Base-by-base conservation (phyloP, 2,888 invertebrate genomes). In the Drosophila paucipuncta region DNA sequence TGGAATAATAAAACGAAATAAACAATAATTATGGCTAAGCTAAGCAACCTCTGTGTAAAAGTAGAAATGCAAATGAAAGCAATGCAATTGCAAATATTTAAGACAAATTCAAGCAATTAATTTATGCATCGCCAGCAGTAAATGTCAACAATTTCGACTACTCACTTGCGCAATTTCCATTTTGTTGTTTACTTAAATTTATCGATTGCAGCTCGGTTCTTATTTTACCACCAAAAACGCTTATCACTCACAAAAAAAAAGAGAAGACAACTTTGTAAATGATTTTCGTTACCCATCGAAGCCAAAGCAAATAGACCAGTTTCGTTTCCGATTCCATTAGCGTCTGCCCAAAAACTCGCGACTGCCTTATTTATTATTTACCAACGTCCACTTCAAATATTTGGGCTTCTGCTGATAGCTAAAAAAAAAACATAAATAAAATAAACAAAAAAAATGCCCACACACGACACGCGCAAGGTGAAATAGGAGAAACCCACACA, bases 71-170 rank as follows among this genome's bases (percentile, higher is more conserved):
- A 58, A 78, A 72, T 70, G 62, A 75, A 82, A 76, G 72, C 83
- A 62, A 53, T 37, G 53, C 80, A 65, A 73, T 57, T 80, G 68
- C 65, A 80, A 76, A 73, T 67, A 74, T 63, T 47, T 41, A 69
- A 60, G 30, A 68, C 31, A 47, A 60, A 64, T 50, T 50, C 16
- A 67, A 47, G 35, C 52, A 73, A 50, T 39, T 31, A 1, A 47
- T 49, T 49, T 52, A 58, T 79, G 82, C 79, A 37, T 49, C 16
- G 77, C 62, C 72, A 87, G 91, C 89, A 89, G 43, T 79, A 86
- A 76, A 75, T 68, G 39, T 60, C 35, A 62, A 60, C 62, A 55
- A 60, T 76, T 72, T 70, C 41, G 66, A 57, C 63, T 75, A 18
- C 63, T 62, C 55, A 54, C 63, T 89, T 89, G 76, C 71, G 81